Evolutionary conservation across 2,797 vertebrate genomes (phyloP), one percentile per base, ranked within the genome.

Genomic region (Melanotaenia boesemani): DNA sequence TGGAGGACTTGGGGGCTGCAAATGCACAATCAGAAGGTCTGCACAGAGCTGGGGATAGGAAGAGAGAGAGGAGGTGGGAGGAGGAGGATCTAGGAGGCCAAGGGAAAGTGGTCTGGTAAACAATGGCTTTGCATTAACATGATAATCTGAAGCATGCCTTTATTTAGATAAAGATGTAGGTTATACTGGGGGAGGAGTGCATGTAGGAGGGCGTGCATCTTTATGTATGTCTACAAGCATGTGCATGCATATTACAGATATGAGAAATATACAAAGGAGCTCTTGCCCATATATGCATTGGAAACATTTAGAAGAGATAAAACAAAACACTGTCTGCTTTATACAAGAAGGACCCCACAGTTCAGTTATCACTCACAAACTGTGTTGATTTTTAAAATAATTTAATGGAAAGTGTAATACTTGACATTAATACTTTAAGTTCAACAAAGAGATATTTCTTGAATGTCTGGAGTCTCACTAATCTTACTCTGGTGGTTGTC

Each of bases 111-210:
- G 70, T 87, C 82, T 86, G 84, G 80, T 90, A 91, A 92, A 93
- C 91, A 93, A 93, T 87, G 85, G 79, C 68, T 56, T 65, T 36
- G 72, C 86, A 89, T 91, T 92, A 89, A 77, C 84, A 88, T 90
- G 75, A 82, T 91, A 91, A 91, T 91, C 90, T 84, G 75, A 86
- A 90, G 85, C 83, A 90, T 85, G 86, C 74, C 78, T 89, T 88
- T 88, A 85, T 90, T 89, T 84, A 80, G 83, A 89, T 85, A 81
- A 88, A 92, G 80, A 92, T 90, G 79, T 92, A 89, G 89, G 88
- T 89, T 89, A 89, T 64, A 73, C 58, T 69, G 81, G 80, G 86
- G 84, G 79, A 70, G 84, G 74, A 63, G 76, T 63, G 54, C 10
- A 22, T 60, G 58, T 30, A 66, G 3, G 58, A 72, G 52, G 48